Evolutionary conservation across 1,140 invertebrate species (phyloP).

Genomic region (Cotesia vestalis): DNA sequence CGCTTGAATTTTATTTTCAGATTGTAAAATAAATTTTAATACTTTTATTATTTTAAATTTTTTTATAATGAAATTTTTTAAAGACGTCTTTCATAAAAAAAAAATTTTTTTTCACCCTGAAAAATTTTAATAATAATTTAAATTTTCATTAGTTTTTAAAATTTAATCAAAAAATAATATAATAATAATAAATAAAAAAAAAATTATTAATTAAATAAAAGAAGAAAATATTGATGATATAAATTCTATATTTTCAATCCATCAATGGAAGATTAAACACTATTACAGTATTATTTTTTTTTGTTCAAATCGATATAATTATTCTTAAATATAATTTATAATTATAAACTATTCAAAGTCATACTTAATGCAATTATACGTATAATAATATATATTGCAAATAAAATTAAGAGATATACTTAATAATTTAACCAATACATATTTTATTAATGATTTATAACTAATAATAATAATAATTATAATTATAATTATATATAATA

Average conservation of each 20-base stretch:
- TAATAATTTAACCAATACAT: conserved; percentile 7
- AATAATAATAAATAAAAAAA: too few species aligned
- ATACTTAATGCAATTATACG: conserved; percentile 1
- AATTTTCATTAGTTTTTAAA: too few species aligned
- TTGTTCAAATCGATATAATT: neutral
- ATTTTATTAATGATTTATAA: neutral
- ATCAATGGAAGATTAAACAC: conserved; percentile 1
- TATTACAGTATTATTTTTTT: neutral
- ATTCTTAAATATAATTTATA: neutral
- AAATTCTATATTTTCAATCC: conserved; percentile 16
- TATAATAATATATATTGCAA: conserved; percentile 7
- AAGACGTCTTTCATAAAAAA: too few species aligned
- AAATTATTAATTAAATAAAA: conserved; percentile 2
- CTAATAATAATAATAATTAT: conserved; percentile 22
- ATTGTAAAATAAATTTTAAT: too few species aligned
- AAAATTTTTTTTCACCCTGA: too few species aligned
- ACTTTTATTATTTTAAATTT: too few species aligned
- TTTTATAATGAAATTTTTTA: too few species aligned
- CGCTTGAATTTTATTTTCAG: too few species aligned
- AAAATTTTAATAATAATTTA: too few species aligned
- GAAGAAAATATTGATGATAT: neutral
- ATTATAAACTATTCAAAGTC: neutral
- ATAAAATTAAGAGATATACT: neutral
- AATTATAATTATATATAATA: conserved; percentile 47
- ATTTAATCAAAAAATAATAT: too few species aligned